Conservation (phyloP, 1,140 invertebrate species). For the Platyscapa corneri region DNA sequence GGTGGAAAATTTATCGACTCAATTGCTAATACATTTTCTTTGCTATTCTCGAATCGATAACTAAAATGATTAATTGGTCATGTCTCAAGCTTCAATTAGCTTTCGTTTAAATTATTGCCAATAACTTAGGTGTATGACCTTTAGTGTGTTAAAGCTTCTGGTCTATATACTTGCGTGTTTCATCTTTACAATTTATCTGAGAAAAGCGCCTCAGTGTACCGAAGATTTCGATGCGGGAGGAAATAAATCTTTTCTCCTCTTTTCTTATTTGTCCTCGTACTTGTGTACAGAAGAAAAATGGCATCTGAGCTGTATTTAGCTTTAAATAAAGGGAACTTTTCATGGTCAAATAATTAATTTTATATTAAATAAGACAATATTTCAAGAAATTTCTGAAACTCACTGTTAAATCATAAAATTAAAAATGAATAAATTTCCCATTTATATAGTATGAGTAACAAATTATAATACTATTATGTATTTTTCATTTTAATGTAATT, state of each 20-base stretch:
- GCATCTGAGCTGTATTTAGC: neutral
- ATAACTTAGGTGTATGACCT: neutral
- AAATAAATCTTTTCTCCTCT: conserved; percentile 20
- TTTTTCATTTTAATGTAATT: too few species aligned
- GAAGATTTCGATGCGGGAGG: neutral
- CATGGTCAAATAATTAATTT: neutral
- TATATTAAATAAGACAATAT: neutral
- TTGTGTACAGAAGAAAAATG: neutral
- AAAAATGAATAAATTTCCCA: neutral
- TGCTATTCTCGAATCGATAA: neutral
- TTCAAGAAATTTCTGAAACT: neutral
- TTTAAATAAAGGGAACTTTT: neutral
- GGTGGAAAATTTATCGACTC: neutral
- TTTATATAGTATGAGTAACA: too few species aligned
- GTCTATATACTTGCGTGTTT: neutral
- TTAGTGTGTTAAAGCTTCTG: neutral
- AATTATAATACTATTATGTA: too few species aligned
- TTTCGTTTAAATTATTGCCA: conserved; percentile 21
- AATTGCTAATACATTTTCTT: neutral
- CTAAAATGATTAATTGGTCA: neutral
- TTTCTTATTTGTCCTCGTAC: neutral
- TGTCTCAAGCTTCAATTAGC: conserved; percentile 16
- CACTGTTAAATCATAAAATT: neutral
- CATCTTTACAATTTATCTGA: neutral
- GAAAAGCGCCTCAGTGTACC: neutral